Conservation (phyloP, 2,888 invertebrate genomes). For the Schrankia costaestrigalis region DNA sequence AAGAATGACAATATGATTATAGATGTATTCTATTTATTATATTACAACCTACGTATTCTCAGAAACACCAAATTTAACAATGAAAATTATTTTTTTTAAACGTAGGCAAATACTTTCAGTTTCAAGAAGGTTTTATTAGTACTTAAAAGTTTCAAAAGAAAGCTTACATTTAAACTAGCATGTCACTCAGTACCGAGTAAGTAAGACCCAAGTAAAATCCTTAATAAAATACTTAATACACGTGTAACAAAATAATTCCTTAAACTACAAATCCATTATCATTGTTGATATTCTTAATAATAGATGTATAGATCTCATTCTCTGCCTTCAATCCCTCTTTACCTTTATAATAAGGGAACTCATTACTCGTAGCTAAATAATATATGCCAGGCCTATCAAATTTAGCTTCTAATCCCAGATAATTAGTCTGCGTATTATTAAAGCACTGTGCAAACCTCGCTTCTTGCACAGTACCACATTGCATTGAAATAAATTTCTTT, state of each 20-base stretch:
- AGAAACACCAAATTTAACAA: too few species aligned
- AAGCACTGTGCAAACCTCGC: slow-evolving; percentile 63
- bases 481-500: slow-evolving; percentile 58
- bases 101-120: too few species aligned
- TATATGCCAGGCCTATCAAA: slow-evolving; percentile 59
- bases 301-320: slow-evolving; percentile 59
- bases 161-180: too few species aligned
- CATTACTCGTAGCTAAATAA: slow-evolving; percentile 60
- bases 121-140: too few species aligned
- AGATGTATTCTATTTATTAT: too few species aligned
- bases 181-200: too few species aligned
- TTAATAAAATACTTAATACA: too few species aligned
- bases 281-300: slow-evolving; percentile 47
- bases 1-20: too few species aligned
- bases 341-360: slow-evolving; percentile 63
- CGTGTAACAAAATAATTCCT: neutral
- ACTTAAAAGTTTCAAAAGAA: too few species aligned
- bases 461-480: slow-evolving; percentile 61
- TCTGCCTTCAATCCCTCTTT: slow-evolving; percentile 58
- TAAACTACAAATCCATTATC: slow-evolving; percentile 49
- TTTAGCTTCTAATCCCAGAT: slow-evolving; percentile 54
- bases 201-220: too few species aligned
- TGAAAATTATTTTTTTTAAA: too few species aligned
- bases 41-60: too few species aligned
- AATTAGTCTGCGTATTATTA: slow-evolving; percentile 53